Evolutionary conservation across 2,113 vertebrate genomes (phyloP), one percentile per base, ranked within the genome.

Genomic region (Zosterops hypoxanthus): DNA sequence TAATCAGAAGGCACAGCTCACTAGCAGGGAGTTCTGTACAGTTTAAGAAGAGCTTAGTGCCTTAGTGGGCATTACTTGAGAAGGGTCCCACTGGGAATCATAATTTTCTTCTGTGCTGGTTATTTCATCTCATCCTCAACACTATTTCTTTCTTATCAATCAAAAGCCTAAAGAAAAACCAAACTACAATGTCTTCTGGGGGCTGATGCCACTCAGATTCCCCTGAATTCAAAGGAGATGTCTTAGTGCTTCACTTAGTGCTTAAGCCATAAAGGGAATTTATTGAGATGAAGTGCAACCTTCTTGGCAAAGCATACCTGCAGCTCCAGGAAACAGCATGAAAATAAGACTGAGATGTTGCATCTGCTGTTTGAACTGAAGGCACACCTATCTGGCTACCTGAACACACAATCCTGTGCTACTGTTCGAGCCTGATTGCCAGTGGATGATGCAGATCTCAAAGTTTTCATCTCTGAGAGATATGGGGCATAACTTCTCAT

Each of bases 311-410:
- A 79, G 57, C 85, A 28, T 9, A 73, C 81, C 84, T 64, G 69
- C 73, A 92, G 95, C 91, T 94, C 81, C 89, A 78, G 91, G 95
- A 95, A 95, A 91, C 65, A 91, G 81, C 53, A 87, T 25, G 93
- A 91, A 95, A 94, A 94, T 78, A 81, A 83, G 72, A 76, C 29
- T n/a, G 34, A 92, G 84, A 87, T 79, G 79, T 59, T 69, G 0
- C 4, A 92, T 41, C 70, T 95, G 89, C 56, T 0, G 5, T 87
- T 79, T 95, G 84, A 97, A 95, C 56, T 82, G 73, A 53, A 44
- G 94, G 86, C 95, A 95, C 86, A 61, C 91, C 93, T 90, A 63
- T 50, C 4, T 76, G 81, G 41, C 77, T 59, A 34, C 89, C 65
- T 72, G 77, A 91, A 55, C 5, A 3, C 50, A 83, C 71, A 83